Conservation (phyloP, 1,140 invertebrate genomes). For the Drosophila lowei region DNA sequence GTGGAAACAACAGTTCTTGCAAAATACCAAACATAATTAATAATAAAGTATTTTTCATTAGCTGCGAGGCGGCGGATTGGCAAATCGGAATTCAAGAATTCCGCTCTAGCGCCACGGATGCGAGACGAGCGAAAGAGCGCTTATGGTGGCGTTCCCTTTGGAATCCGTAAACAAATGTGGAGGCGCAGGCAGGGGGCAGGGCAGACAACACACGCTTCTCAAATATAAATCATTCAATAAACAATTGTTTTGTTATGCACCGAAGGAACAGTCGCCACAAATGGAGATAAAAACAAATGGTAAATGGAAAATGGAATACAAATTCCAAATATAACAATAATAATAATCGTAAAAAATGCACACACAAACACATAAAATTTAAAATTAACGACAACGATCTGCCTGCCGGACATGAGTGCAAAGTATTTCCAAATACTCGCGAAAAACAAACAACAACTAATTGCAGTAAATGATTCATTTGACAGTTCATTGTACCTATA, state of each 20-base stretch:
- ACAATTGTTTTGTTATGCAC: conserved; percentile 12
- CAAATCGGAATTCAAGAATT: conserved; percentile 25
- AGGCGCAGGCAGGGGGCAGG: conserved; percentile 10
- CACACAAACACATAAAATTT: conserved; percentile 8
- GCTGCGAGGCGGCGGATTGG: neutral
- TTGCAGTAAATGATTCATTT: conserved; percentile 62
- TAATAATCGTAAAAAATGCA: conserved; percentile 39
- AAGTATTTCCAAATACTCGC: conserved; percentile 18
- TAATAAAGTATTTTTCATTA: conserved; percentile 15
- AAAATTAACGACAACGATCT: conserved; percentile 47
- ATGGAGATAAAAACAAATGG: conserved; percentile 7
- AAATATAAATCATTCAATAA: conserved; percentile 35
- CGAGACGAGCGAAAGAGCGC: conserved; percentile 33
- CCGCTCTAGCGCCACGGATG: conserved; percentile 25
- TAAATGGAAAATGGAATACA: conserved; percentile 14
- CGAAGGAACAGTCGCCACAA: too few species aligned
- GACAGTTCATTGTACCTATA: conserved; percentile 36
- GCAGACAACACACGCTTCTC: conserved; percentile 11
- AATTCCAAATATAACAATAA: conserved; percentile 26
- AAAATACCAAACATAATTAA: conserved; percentile 36
- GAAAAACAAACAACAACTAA: conserved; percentile 30
- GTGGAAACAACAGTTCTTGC: conserved; percentile 30
- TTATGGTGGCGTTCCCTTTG: neutral
- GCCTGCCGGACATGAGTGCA: conserved; percentile 60
- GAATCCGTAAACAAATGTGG: conserved; percentile 33